Conservation (phyloP, 1,140 invertebrate genomes). For the Drosophila bocki region DNA sequence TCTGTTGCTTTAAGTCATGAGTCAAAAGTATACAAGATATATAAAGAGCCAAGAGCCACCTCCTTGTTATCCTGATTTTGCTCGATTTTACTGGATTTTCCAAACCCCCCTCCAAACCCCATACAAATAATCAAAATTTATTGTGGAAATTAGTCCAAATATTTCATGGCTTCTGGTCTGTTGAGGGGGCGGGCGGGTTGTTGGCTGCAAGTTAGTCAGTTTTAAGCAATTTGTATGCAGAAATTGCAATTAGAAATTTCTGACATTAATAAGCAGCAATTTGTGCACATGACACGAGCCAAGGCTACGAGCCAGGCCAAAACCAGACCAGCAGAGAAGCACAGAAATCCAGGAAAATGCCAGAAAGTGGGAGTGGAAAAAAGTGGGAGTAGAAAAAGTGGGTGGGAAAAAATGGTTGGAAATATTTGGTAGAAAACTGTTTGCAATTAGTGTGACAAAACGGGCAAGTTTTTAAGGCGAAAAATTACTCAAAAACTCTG, state of each 20-base stretch:
- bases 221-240: conserved; percentile 72
- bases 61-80: neutral
- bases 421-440: conserved; percentile 40
- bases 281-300: conserved; percentile 73
- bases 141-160: conserved; percentile 78
- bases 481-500: neutral
- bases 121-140: conserved; percentile 79
- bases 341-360: neutral
- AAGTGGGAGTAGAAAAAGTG: neutral
- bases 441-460: conserved; percentile 38
- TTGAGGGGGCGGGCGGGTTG: neutral
- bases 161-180: conserved; percentile 58
- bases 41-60: no score
- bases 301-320: conserved; percentile 5
- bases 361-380: neutral
- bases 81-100: neutral
- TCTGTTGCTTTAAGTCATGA: conserved; percentile 18
- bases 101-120: neutral
- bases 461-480: conserved; percentile 15
- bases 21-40: no score
- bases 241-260: conserved; percentile 79
- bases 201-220: conserved; percentile 15
- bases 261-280: conserved; percentile 82
- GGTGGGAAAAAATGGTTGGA: neutral
- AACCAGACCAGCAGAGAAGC: neutral